These are phyloP conservation scores for Rhinolophus ferrumequinum DNA, from an alignment of 2,113 vertebrate species.

Conservation along the genomic window DNA sequence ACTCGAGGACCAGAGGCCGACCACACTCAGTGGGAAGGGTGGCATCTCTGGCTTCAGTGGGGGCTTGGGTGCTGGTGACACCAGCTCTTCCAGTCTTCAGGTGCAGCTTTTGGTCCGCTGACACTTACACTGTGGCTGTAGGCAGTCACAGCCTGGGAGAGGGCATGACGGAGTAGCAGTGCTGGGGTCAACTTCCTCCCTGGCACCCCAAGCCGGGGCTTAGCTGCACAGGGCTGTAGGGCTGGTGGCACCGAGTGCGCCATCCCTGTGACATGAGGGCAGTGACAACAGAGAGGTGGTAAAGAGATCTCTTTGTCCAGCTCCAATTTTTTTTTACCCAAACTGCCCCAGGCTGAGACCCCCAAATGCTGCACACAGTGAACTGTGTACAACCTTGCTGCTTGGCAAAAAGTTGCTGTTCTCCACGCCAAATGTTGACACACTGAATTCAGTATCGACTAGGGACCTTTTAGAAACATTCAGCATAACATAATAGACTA, in stretches of 20 bases:
- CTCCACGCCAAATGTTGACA: conserved; percentile 91
- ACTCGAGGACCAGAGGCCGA: background rate
- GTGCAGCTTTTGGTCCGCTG: background rate
- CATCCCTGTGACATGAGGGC: background rate
- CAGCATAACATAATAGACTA: conserved; percentile 94
- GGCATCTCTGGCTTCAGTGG: background rate
- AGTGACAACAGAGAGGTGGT: background rate
- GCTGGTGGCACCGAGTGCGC: background rate
- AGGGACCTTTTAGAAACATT: conserved; percentile 92
- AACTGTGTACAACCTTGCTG: conserved; percentile 79
- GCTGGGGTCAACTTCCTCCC: background rate
- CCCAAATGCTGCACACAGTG: conserved; percentile 68
- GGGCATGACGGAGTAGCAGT: rapidly evolving
- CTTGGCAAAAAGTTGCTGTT: conserved; percentile 84
- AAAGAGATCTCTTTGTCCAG: conserved; percentile 54
- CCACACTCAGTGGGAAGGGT: background rate
- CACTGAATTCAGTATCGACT: conserved; percentile 87
- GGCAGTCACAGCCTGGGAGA: background rate
- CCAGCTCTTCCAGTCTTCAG: no score
- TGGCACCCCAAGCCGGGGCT: background rate
- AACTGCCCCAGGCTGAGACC: conserved; percentile 63
- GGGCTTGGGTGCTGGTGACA: no score
- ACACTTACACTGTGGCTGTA: background rate
- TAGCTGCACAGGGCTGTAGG: background rate
- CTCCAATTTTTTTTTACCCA: background rate